Percentiles rank a stretch among this genome's conserved stretches.
Evolutionary conservation across 2,113 vertebrate species (phyloP).

Genomic region (Austrofundulus limnaeus): DNA sequence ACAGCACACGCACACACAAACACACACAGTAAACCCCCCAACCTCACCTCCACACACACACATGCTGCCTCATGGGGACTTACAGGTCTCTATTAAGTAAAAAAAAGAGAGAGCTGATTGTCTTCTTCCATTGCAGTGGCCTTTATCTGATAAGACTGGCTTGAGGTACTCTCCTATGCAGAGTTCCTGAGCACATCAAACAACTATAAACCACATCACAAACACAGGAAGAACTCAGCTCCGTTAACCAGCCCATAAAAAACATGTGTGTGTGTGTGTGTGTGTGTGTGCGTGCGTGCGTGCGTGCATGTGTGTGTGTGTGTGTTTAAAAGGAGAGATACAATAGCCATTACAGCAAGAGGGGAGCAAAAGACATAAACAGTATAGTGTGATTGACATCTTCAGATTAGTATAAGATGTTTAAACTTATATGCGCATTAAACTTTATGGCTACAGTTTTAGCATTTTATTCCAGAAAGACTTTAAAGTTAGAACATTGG

Average conservation of each 20-base stretch:
- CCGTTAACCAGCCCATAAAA: conserved; percentile 80
- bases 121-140: conserved; percentile 68
- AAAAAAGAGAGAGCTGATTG: conserved; percentile 64
- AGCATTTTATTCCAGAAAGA: conserved; percentile 51
- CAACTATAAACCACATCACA: conserved; percentile 74
- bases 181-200: conserved; percentile 78
- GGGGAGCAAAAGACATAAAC: conserved; percentile 55
- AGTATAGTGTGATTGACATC: conserved; percentile 11
- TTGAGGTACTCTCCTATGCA: conserved; percentile 65
- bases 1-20: conserved; percentile 12
- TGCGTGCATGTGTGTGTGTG: conserved; percentile 74
- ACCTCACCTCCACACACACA: conserved; percentile 13
- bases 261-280: conserved; percentile 75
- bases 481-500: conserved; percentile 42
- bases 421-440: conserved; percentile 8
- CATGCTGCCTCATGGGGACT: conserved; percentile 30
- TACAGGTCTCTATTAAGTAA: conserved; percentile 72
- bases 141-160: conserved; percentile 78
- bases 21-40: not conserved
- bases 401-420: conserved; percentile 28
- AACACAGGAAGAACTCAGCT: conserved; percentile 71
- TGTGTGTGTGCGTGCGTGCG: conserved; percentile 75
- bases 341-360: conserved; percentile 65
- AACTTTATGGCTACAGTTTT: conserved; percentile 49
- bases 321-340: conserved; percentile 67